phyloP scores from a whole-genome alignment of 2,888 invertebrate species.

The Xestoiulus laeticollis region DNA sequence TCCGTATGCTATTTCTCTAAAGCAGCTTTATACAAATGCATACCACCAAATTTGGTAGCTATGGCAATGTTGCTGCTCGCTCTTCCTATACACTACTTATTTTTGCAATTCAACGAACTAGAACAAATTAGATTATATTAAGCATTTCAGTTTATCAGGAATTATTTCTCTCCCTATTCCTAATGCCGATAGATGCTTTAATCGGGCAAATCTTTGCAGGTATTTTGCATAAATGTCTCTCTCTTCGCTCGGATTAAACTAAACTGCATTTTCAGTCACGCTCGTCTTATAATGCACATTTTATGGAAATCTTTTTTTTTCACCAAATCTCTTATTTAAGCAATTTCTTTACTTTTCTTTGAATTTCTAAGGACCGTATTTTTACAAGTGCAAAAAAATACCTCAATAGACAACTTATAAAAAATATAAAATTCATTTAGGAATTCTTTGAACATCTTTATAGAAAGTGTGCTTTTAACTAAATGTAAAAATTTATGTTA shows the following conservation, averaged over 20 bases:
- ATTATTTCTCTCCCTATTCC: neutral
- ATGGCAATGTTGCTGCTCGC: neutral
- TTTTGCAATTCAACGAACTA: conserved; percentile 38
- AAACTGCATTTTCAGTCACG: neutral
- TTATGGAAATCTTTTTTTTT: neutral
- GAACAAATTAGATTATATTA: conserved; percentile 43
- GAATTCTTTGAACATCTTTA: too few relatives aligned
- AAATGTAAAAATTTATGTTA: too few relatives aligned
- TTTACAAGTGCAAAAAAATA: neutral
- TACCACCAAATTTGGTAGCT: conserved; percentile 11
- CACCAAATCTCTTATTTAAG: neutral
- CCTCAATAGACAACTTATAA: too few relatives aligned
- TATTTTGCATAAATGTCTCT: conserved; percentile 16
- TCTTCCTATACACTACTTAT: conserved; percentile 21
- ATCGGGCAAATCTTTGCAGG: neutral
- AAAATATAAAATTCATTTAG: too few relatives aligned
- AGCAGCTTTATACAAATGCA: neutral
- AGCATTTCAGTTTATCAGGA: conserved; percentile 24
- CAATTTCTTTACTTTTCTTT: neutral
- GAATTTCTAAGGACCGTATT: too few relatives aligned
- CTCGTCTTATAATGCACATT: neutral
- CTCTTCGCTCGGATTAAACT: neutral
- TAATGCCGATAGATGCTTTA: neutral
- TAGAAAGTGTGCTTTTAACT: too few relatives aligned
- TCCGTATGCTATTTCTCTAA: neutral